Conservation (phyloP, 2,888 invertebrate genomes). For the Tortricodes alternella region DNA sequence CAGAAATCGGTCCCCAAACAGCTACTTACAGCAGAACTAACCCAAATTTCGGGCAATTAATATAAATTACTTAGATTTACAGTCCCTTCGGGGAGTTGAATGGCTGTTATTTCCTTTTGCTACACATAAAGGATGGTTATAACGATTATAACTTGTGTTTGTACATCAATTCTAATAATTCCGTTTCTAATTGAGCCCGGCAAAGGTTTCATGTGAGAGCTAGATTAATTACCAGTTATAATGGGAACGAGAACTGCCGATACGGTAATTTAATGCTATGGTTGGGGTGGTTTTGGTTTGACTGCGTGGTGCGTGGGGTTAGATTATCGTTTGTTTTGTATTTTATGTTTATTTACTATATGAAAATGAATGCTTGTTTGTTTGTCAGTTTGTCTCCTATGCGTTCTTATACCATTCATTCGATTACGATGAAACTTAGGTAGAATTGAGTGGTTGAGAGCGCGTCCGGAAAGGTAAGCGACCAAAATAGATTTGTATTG, state of each 20-base stretch:
- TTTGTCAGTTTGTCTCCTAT: too few relatives aligned
- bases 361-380: too few relatives aligned
- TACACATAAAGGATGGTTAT: constrained; percentile 57
- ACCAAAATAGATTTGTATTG: too few relatives aligned
- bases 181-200: constrained; percentile 43
- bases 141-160: constrained; percentile 51
- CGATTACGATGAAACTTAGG: too few relatives aligned
- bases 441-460: too few relatives aligned
- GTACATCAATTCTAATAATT: constrained; percentile 61
- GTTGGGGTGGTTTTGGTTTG: background rate
- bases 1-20: constrained; percentile 67
- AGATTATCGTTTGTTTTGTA: too few relatives aligned
- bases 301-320: too few relatives aligned
- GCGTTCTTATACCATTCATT: too few relatives aligned
- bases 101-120: constrained; percentile 64
- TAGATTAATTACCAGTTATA: constrained; percentile 17
- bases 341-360: too few relatives aligned
- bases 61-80: constrained; percentile 79
- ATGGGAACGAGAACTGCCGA: background rate
- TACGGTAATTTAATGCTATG: background rate
- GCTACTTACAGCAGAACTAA: constrained; percentile 68
- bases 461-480: too few relatives aligned
- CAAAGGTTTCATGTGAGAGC: constrained; percentile 36
- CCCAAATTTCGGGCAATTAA: constrained; percentile 72
- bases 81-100: constrained; percentile 69